phyloP scores from a whole-genome alignment of 2,888 invertebrate species.

The Rhagonycha lutea region DNA sequence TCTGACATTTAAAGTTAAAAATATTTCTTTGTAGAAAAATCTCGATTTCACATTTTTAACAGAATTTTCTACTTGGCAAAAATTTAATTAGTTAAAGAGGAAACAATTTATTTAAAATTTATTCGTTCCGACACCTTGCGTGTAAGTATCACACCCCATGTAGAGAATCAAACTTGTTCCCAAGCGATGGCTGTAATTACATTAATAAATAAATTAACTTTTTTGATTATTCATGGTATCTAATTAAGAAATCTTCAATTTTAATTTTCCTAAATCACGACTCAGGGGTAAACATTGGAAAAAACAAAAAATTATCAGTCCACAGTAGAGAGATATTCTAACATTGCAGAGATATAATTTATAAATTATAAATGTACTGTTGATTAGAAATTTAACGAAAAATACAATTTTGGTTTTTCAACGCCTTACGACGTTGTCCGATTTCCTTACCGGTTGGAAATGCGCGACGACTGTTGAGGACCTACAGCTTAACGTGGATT shows the following conservation, averaged over 20 bases:
- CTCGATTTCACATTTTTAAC: background rate
- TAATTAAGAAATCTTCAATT: background rate
- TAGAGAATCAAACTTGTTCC: background rate
- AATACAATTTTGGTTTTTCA: too few relatives aligned
- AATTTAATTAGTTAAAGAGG: background rate
- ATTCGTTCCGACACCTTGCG: background rate
- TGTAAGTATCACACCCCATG: background rate
- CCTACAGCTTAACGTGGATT: too few relatives aligned
- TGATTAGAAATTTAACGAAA: too few relatives aligned
- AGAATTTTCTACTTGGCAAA: background rate
- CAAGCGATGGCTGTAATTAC: background rate
- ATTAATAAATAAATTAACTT: background rate
- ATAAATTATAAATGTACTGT: too few relatives aligned
- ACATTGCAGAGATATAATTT: too few relatives aligned
- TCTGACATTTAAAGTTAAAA: background rate
- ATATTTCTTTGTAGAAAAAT: background rate
- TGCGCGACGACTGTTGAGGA: too few relatives aligned
- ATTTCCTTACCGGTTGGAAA: too few relatives aligned
- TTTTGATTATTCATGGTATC: background rate
- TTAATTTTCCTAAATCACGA: background rate
- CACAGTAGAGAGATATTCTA: too few relatives aligned
- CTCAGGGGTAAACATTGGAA: background rate
- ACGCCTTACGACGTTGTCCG: too few relatives aligned
- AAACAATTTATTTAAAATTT: background rate
- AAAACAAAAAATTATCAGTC: background rate